A percentile compares a stretch with the other conserved stretches of the same genome.
phyloP scores from a whole-genome alignment of 37 sponge, comb jelly and placozoan species.

The Halisarca cf. caerulea region DNA sequence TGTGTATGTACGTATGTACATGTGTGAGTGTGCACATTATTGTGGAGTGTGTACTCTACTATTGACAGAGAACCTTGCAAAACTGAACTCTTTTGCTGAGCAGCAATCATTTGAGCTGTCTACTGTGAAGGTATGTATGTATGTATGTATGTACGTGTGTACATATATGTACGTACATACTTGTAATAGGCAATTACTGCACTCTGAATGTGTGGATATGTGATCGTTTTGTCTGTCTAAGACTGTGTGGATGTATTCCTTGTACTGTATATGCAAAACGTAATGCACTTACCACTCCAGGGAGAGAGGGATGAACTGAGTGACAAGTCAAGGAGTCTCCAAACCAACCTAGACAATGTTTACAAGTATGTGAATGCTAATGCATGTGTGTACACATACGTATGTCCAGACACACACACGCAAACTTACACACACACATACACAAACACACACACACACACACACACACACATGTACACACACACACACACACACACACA shows the following conservation, averaged over 20 bases:
- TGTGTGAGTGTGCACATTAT: background rate
- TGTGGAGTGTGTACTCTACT: background rate
- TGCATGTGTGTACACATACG: too few relatives aligned
- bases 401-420: too few relatives aligned
- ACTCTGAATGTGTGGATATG: too few relatives aligned
- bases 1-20: background rate
- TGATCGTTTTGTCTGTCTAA: too few relatives aligned
- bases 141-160: background rate
- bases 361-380: constrained; percentile 64
- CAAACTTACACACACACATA: background rate
- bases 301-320: constrained; percentile 55
- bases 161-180: too few relatives aligned
- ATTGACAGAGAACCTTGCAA: constrained; percentile 58
- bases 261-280: background rate
- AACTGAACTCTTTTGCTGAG: constrained; percentile 76
- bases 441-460: background rate
- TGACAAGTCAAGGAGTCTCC: constrained; percentile 72
- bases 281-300: constrained; percentile 21
- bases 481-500: too few relatives aligned
- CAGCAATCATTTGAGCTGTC: constrained; percentile 78
- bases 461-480: background rate
- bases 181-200: too few relatives aligned
- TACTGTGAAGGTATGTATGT: constrained; percentile 48
- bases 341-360: constrained; percentile 78
- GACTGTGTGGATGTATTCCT: too few relatives aligned